Conservation (phyloP, 2,888 invertebrate genomes). For the Phoenoteleia sp. region DNA sequence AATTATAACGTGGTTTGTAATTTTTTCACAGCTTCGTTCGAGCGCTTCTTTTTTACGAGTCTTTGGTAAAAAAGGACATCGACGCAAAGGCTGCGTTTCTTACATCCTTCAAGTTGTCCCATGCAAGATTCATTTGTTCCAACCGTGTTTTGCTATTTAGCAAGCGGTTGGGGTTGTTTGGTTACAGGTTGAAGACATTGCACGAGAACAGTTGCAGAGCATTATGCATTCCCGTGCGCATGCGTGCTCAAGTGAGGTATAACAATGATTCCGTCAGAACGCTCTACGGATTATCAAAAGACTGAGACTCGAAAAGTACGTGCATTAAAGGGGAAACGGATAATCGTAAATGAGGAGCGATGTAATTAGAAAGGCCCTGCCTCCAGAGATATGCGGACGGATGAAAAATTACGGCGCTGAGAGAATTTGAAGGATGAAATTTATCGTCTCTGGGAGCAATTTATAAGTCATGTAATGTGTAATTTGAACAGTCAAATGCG, state of each 20-base stretch:
- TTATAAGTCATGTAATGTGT: constrained; percentile 22
- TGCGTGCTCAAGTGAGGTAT: constrained; percentile 20
- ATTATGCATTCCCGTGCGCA: constrained; percentile 13
- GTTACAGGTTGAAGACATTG: neutral
- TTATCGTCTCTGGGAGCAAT: neutral
- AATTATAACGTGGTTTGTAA: neutral
- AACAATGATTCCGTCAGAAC: constrained; percentile 35
- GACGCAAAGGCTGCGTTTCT: neutral
- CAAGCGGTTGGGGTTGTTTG: neutral
- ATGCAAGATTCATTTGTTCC: neutral
- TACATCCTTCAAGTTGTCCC: neutral
- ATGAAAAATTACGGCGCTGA: neutral
- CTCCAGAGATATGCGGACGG: neutral
- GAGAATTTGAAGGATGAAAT: neutral
- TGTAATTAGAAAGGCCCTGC: neutral
- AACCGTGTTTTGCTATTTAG: neutral
- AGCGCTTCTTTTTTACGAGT: neutral
- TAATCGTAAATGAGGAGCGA: constrained; percentile 13
- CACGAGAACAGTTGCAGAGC: neutral
- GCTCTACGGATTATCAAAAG: constrained; percentile 41
- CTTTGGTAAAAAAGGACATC: neutral
- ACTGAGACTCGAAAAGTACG: constrained; percentile 4
- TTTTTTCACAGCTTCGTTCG: neutral
- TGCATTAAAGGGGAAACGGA: neutral
- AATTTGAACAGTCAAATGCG: constrained; percentile 23